Percentiles rank a stretch among this genome's conserved stretches.
These are phyloP conservation scores for Gymnorhina tibicen DNA, from an alignment of 2,113 vertebrate genomes.

Conservation along the genomic window DNA sequence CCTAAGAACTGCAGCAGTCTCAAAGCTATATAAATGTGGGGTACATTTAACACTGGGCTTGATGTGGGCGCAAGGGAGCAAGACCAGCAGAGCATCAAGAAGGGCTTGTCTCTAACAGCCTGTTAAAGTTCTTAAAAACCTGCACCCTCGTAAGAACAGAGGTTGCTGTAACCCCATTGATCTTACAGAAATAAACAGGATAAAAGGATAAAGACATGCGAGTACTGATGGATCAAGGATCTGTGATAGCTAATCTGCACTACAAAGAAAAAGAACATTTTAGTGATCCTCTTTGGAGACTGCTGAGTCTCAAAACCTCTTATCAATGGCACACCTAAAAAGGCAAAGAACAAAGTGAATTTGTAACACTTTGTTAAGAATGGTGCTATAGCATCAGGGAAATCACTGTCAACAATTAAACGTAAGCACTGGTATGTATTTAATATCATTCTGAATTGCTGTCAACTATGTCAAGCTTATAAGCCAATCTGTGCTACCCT, in stretches of 20 bases:
- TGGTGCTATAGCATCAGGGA: background rate
- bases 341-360: background rate
- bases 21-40: background rate
- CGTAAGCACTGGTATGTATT: background rate
- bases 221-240: background rate
- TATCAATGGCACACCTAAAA: background rate
- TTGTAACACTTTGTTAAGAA: background rate
- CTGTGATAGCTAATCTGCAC: background rate
- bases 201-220: background rate
- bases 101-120: background rate
- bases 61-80: background rate
- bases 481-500: background rate
- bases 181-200: slow-evolving; percentile 11
- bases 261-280: background rate
- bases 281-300: background rate
- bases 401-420: background rate
- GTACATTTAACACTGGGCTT: background rate
- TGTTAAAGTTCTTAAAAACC: background rate
- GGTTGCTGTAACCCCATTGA: background rate
- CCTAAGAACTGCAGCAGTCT: background rate
- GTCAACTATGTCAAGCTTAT: background rate
- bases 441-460: background rate
- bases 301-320: background rate
- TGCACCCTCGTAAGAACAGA: background rate
- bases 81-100: background rate